Evolutionary conservation across 53 echinoderm and acorn worm genomes (phyloP), one percentile per base, ranked within the genome.

Genomic region (Holothuria scabra): DNA sequence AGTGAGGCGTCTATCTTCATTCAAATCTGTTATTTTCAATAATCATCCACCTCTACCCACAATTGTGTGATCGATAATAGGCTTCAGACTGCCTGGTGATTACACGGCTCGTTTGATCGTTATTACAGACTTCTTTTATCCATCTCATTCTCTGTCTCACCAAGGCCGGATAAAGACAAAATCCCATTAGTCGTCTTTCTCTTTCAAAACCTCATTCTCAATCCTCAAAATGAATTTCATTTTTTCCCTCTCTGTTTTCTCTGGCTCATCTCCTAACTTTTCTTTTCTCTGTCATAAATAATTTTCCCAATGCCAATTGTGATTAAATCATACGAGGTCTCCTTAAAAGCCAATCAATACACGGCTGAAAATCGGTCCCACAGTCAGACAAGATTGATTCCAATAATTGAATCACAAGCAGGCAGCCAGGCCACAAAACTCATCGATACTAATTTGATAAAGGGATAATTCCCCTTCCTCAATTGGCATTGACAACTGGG

Each of bases 271-370:
- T 72, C 44, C 24, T 7, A 38, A 69, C 44, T 46, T n/a, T 72
- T 72, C 46, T 72, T 70, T 72, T 48, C 48, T 72, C 46, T 46
- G 72, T 46, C 44, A 46, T 72, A 41, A 72, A 72, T 72, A 72
- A 72, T 72, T 72, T 72, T 41, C 72, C 48, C 72, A 72, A 46
- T 46, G 72, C 72, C 72, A 48, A 72, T 72, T 72, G 46, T 72
- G 72, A 72, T 72, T 72, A 72, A 72, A 72, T 72, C 72, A 72
- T 72, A 46, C 72, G 72, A 72, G 72, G 72, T 72, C 72, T 72
- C 72, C 72, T 72, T 72, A 72, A 72, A 72, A 44, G 46, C 72
- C 48, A 72, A 72, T 72, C 72, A 46, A 72, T 72, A 72, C 5
- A 46, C 72, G 46, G 34, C 72, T 41, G 46, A 72, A 38, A 46